Percentiles rank a stretch among this genome's conserved stretches.
Conservation (phyloP, 1,140 invertebrate genomes). For the Danaus melanippus region DNA sequence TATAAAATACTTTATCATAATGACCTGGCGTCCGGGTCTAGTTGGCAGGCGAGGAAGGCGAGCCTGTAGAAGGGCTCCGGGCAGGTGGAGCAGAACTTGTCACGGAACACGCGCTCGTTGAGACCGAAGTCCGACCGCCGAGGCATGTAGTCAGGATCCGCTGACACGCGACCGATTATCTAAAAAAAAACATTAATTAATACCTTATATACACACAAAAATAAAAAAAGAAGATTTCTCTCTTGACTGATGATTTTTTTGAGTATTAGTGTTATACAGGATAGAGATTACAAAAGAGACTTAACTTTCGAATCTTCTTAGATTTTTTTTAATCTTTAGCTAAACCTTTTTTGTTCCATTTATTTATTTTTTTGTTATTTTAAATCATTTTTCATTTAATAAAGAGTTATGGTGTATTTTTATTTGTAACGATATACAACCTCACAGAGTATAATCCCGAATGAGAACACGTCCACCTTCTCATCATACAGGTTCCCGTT, state of each 20-base stretch:
- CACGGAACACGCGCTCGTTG: conserved; percentile 88
- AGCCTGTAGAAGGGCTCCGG: conserved; percentile 90
- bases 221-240: too few species aligned
- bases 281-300: too few species aligned
- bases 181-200: conserved; percentile 38
- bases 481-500: conserved; percentile 96
- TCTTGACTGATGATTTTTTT: too few species aligned
- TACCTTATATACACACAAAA: not conserved
- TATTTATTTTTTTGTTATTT: too few species aligned
- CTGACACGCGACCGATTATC: conserved; percentile 93
- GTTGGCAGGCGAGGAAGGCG: conserved; percentile 90
- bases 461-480: conserved; percentile 97
- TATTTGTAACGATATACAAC: conserved; percentile 54
- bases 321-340: too few species aligned
- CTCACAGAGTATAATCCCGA: conserved; percentile 96
- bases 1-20: not conserved
- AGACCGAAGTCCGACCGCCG: conserved; percentile 92
- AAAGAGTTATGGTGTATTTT: too few species aligned
- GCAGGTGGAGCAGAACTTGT: conserved; percentile 90
- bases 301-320: too few species aligned
- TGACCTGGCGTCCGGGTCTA: conserved; percentile 88
- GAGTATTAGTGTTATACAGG: too few species aligned
- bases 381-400: too few species aligned
- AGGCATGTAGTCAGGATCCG: conserved; percentile 93
- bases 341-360: too few species aligned